Percentiles rank a stretch among this genome's conserved stretches.
Evolutionary conservation across 2,113 vertebrate genomes (phyloP).

Genomic region (Sakesphorus luctuosus): DNA sequence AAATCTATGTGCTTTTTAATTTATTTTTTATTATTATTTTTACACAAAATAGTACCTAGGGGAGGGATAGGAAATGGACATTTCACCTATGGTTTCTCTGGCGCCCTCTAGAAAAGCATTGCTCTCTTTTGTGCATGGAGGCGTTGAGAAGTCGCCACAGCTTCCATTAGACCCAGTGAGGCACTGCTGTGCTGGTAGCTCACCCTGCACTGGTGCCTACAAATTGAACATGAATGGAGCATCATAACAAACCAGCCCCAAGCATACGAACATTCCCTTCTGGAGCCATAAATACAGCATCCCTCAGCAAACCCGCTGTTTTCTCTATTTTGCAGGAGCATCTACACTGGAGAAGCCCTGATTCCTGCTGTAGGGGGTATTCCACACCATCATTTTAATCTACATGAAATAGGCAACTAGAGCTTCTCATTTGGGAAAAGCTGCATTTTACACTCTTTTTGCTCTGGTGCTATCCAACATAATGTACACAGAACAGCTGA

Average conservation of each 20-base stretch:
- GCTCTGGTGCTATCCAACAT: background rate
- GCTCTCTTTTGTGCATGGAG: background rate
- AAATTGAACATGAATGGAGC: background rate
- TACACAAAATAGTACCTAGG: fast-evolving
- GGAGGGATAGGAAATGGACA: background rate
- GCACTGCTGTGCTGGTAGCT: background rate
- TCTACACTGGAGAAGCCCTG: background rate
- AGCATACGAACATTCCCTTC: background rate
- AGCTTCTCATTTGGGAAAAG: background rate
- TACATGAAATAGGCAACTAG: background rate
- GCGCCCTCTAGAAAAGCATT: background rate
- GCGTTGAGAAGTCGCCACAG: background rate
- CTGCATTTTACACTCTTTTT: background rate
- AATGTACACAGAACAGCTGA: background rate
- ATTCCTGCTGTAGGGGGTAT: background rate
- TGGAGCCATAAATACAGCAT: background rate
- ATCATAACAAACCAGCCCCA: no score
- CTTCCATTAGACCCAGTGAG: fast-evolving
- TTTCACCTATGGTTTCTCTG: background rate
- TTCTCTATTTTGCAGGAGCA: background rate
- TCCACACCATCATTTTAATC: background rate
- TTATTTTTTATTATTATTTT: background rate
- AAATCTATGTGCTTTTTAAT: fast-evolving
- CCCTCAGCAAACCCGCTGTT: background rate
- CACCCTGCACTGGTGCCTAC: background rate